A percentile compares a stretch with the other conserved stretches of the same genome.
phyloP scores from a whole-genome alignment of 1,140 invertebrate species.

The Ips typographus region DNA sequence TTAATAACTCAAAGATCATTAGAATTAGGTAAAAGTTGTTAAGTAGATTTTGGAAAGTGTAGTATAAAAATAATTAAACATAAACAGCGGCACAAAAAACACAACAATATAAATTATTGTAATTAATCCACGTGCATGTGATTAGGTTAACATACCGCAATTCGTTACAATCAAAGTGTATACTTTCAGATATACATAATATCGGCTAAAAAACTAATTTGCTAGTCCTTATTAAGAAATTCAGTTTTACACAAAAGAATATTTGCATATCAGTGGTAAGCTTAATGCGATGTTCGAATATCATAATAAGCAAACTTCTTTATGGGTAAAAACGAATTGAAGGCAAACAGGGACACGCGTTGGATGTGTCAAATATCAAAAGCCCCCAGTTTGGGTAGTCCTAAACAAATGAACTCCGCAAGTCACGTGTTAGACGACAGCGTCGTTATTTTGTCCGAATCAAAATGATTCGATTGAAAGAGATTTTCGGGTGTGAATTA shows the following conservation, averaged over 20 bases:
- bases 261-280: not conserved
- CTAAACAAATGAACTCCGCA: slow-evolving; percentile 33
- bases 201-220: too few species aligned
- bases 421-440: slow-evolving; percentile 22
- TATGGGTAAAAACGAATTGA: slow-evolving; percentile 41
- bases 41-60: too few species aligned
- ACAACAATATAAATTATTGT: too few species aligned
- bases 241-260: not conserved
- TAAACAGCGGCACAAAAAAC: too few species aligned
- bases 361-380: slow-evolving; percentile 39
- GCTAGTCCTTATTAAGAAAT: not conserved
- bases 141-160: too few species aligned
- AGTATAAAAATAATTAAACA: too few species aligned
- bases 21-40: too few species aligned
- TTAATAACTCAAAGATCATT: too few species aligned
- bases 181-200: too few species aligned
- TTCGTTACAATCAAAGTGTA: too few species aligned
- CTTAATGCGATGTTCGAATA: slow-evolving; percentile 17
- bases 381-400: slow-evolving; percentile 25
- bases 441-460: slow-evolving; percentile 31
- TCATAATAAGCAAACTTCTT: slow-evolving; percentile 37
- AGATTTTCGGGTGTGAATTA: slow-evolving; percentile 32
- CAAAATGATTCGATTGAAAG: slow-evolving; percentile 35
- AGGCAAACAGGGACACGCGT: slow-evolving; percentile 43
- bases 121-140: too few species aligned